Base-by-base conservation (phyloP, 2,888 invertebrate species). In the Myopa testacea region DNA sequence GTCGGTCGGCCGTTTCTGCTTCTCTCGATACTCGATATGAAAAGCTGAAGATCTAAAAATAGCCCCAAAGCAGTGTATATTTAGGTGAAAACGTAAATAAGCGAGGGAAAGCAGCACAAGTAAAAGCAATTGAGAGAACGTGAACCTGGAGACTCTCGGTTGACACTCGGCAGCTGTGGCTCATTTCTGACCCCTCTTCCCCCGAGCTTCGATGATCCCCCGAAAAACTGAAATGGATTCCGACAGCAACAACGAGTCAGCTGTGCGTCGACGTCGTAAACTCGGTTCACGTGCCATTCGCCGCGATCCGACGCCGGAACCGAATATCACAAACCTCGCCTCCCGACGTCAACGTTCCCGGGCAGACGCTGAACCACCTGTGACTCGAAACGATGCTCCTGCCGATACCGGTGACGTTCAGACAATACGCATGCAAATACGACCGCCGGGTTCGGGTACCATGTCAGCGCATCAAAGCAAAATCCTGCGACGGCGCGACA, bases 261-360 rank as follows among this genome's bases (percentile, higher is more conserved):
- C 91, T 26, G 89, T 90, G 62, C 91, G 92, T 76, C 92, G 92
- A 82, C 91, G 93, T 70, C 91, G 94, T 80, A 92, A 92, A 81
- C 88, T 93, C 63, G 45, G 90, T 90, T 40, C 45, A 3, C 86
- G 91, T 38, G 90, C 90, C 40, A 90, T 90, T 75, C 92, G 93
- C 81, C 92, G 93, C 81, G 93, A 93, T 79, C 92, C 92, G 70
- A 93, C 93, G 10, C 93, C 94, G 3, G 87, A 88, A 72, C 85
- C 86, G 0, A 79, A 80, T 71, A 62, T 78, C 6, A 40, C 75
- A 14, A 68, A 2, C 10, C 8, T 52, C 34, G 26, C 7, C 45
- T 45, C 8, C 60, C 65, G 70, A 37, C 40, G 75, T 55, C 37
- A 78, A 55, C 80, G 76, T n/a, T 80, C 78, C 6, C 83, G 83